A percentile compares a stretch with the other conserved stretches of the same genome.
Conservation (phyloP, 2,888 invertebrate species). For the Sminthurinus aureus region DNA sequence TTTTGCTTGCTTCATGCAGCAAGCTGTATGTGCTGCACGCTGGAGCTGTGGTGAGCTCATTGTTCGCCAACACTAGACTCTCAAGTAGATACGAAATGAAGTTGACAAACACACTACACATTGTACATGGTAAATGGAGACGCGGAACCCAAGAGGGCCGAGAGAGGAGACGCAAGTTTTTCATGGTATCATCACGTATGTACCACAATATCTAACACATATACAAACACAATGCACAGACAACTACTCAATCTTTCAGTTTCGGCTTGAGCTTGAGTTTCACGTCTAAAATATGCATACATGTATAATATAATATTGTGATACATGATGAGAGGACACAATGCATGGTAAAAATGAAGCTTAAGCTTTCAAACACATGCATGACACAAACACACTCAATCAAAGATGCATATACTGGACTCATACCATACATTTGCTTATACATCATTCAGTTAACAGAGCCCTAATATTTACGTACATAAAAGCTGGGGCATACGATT, state of each 20-base stretch:
- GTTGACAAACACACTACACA: constrained; percentile 23
- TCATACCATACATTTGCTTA: background rate
- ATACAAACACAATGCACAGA: background rate
- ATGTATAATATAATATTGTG: background rate
- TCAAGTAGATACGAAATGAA: constrained; percentile 21
- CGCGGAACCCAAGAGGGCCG: constrained; percentile 34
- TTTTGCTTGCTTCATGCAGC: background rate
- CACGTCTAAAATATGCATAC: background rate
- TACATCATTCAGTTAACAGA: background rate
- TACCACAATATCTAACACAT: background rate
- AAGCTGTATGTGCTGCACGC: background rate
- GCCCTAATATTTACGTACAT: background rate
- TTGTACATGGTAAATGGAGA: background rate
- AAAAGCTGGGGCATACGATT: background rate
- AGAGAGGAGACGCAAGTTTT: constrained; percentile 27
- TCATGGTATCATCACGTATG: background rate
- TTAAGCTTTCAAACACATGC: too few relatives aligned
- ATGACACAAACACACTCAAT: too few relatives aligned
- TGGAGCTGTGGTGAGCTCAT: constrained; percentile 24
- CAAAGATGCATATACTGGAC: background rate
- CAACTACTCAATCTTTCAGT: background rate
- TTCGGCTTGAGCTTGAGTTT: background rate
- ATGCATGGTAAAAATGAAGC: background rate
- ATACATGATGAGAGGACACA: background rate
- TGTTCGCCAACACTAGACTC: constrained; percentile 33